Conservation (phyloP, 35 echinoderm and acorn worm genomes). For the Ophiothrix spiculata region DNA sequence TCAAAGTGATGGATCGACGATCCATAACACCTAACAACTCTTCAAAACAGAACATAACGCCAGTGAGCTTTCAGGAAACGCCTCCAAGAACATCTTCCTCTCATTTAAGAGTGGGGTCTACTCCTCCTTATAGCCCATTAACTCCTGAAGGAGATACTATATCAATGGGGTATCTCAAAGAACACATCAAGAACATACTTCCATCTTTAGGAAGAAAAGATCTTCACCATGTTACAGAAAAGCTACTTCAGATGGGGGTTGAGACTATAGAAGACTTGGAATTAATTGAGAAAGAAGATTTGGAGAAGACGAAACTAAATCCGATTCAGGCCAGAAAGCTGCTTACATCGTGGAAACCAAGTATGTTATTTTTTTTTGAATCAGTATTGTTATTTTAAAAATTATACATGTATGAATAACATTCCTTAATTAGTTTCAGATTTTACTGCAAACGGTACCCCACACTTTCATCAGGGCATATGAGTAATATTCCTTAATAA, state of each 20-base stretch:
- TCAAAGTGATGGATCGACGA: neutral
- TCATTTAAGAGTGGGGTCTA: neutral
- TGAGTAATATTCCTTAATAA: too few relatives aligned
- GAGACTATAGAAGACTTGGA: neutral
- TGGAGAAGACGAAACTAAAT: neutral
- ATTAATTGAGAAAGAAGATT: neutral
- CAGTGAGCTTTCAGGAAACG: neutral
- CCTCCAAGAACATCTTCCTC: neutral
- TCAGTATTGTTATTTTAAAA: neutral
- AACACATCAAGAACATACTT: neutral
- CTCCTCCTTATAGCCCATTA: neutral
- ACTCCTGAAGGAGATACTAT: neutral
- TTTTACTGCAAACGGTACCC: too few relatives aligned
- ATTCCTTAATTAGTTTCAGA: too few relatives aligned
- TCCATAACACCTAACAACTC: neutral
- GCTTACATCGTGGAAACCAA: neutral
- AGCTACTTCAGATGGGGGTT: neutral
- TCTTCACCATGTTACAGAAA: neutral
- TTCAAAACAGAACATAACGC: neutral
- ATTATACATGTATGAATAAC: too few relatives aligned
- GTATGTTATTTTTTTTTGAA: constrained; percentile 1
- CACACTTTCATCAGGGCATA: too few relatives aligned
- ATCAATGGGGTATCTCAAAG: neutral
- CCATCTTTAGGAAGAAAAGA: neutral
- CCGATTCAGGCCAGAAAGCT: neutral